Evolutionary conservation across 2,888 invertebrate species (phyloP).

Genomic region (Cheilosia scutellata): DNA sequence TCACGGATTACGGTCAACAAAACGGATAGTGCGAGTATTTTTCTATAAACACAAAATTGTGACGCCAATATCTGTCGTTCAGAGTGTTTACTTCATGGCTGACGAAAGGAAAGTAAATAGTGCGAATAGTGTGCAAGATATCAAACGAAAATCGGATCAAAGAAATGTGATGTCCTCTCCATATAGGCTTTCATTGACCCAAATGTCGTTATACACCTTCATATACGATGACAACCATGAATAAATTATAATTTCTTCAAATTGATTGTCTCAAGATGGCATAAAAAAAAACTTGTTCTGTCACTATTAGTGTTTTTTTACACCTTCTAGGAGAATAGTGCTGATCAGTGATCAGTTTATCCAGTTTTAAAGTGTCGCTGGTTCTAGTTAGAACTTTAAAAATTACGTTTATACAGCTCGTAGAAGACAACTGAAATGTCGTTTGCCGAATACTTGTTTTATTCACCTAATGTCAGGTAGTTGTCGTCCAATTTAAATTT

Average conservation of each 20-base stretch:
- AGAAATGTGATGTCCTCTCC: background rate
- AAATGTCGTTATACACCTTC: background rate
- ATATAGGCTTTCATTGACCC: background rate
- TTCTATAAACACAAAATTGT: background rate
- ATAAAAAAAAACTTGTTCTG: background rate
- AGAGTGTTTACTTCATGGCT: background rate
- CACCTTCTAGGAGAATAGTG: background rate
- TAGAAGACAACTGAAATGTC: background rate
- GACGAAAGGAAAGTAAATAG: background rate
- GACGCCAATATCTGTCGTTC: background rate
- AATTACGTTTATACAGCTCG: background rate
- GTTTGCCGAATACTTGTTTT: conserved; percentile 10
- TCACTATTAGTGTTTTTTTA: background rate
- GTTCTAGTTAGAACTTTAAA: background rate
- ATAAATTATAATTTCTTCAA: background rate
- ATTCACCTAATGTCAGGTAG: background rate
- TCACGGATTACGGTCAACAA: background rate
- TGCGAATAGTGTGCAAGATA: background rate
- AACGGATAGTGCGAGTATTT: background rate
- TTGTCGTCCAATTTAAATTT: background rate
- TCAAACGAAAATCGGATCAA: background rate
- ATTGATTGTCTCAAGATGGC: background rate
- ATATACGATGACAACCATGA: background rate
- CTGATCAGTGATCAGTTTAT: background rate
- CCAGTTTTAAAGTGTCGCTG: background rate